Evolutionary conservation across 2,797 vertebrate genomes (phyloP), one percentile per base, ranked within the genome.

Genomic region (Cephalopachus bancanus): DNA sequence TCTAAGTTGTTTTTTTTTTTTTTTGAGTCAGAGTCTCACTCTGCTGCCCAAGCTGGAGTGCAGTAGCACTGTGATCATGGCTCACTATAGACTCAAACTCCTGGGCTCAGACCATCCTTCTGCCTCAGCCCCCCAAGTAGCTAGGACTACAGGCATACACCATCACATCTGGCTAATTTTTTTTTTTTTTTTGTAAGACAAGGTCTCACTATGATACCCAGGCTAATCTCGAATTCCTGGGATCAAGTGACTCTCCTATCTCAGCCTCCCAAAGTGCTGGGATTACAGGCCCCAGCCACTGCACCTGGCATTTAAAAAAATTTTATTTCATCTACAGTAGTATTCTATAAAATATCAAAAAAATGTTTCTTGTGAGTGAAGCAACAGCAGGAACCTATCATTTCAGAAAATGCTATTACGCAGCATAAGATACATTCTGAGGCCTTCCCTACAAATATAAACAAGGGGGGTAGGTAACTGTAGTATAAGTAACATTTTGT

Each of bases 301-400:
- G 67, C 33, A n/a, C 1, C 67, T n/a, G 37, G 67, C 57, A 71
- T 72, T 65, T 78, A 84, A 26, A 30, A 85, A 72, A 33, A n/a
- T 86, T 91, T 88, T 14, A 51, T 71, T 81, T 89, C 26, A 76
- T 83, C 28, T 93, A 87, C 1, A 96, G 33, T 15, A 76, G 80
- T 30, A 28, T 92, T 74, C 20, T 89, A 37, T 74, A 65, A 83
- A 94, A 83, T 71, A 93, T 4, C 85, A 57, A 88, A 92, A 88
- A 24, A 95, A 69, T 44, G 44, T 44, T 85, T 84, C 71, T 44
- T 78, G 4, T 71, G 37, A 87, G 30, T 81, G 15, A 91, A 90
- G 93, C 20, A 85, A 57, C 0, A 76, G 30, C 30, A 72, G 33
- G n/a, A 69, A 59, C 6, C 30, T 67, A 53, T 22, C 16, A 64